These are phyloP conservation scores for Gobiocypris rarus DNA, from an alignment of 2,113 vertebrate genomes.

Conservation along the genomic window DNA sequence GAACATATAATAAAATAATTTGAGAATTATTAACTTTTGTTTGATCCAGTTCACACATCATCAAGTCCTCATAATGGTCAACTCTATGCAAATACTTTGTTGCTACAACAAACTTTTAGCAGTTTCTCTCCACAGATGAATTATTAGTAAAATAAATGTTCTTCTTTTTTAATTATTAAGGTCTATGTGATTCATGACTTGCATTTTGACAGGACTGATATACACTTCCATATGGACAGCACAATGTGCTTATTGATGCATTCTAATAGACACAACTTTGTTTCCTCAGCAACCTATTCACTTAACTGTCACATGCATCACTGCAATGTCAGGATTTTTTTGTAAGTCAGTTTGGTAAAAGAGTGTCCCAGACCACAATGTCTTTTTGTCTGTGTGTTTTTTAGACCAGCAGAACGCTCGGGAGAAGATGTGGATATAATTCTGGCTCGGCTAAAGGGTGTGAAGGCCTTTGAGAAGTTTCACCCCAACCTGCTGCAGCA, in stretches of 20 bases:
- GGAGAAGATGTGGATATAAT: slow-evolving; percentile 98
- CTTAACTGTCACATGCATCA: slow-evolving; percentile 33
- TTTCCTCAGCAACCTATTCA: not conserved
- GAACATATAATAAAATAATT: not conserved
- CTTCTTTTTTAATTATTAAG: too few relatives aligned
- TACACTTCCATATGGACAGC: not conserved
- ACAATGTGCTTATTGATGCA: not conserved
- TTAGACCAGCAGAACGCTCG: slow-evolving; percentile 91
- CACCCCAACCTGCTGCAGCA: slow-evolving; percentile 93
- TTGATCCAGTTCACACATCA: not conserved
- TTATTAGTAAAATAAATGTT: too few relatives aligned
- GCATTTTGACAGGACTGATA: not conserved
- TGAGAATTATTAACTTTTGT: not conserved
- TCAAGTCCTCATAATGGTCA: not conserved
- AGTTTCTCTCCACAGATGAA: not conserved
- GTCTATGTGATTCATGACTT: not conserved
- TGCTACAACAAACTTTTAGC: not conserved
- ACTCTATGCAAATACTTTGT: not conserved
- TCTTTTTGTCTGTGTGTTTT: slow-evolving; percentile 60
- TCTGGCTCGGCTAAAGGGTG: slow-evolving; percentile 89
- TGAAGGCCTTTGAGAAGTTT: slow-evolving; percentile 97
- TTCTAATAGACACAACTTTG: not conserved
- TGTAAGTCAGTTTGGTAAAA: slow-evolving; percentile 12
- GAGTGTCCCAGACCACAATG: not conserved
- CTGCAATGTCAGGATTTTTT: not conserved